Conservation (phyloP, 2,113 vertebrate genomes). For the Pavo muticus region DNA sequence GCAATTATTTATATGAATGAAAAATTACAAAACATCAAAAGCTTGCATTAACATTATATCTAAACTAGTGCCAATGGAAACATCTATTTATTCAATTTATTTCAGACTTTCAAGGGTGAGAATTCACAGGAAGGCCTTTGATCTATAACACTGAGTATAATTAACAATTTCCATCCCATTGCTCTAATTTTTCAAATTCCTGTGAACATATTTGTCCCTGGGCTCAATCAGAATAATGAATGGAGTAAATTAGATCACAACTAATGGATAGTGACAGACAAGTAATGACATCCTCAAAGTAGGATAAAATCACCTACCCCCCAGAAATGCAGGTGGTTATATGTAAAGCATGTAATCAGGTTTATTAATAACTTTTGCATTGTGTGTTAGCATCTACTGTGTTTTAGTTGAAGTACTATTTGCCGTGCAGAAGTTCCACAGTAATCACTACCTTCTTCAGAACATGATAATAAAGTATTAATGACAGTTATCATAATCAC, state of each 20-base stretch:
- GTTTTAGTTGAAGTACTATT: neutral
- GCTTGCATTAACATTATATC: neutral
- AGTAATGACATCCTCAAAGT: neutral
- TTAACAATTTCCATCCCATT: neutral
- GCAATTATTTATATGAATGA: conserved; percentile 28
- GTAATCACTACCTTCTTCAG: neutral
- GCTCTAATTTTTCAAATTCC: neutral
- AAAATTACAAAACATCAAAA: conserved; percentile 16
- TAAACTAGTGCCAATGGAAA: neutral
- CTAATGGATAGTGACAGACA: neutral
- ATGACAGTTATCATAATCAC: accelerated
- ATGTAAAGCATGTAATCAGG: neutral
- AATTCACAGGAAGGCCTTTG: neutral
- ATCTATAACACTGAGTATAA: neutral
- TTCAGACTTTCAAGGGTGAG: neutral
- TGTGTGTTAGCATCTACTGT: neutral
- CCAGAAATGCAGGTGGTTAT: neutral
- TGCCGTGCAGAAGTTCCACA: neutral
- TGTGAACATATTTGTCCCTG: neutral
- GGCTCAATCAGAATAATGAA: neutral
- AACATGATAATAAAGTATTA: neutral
- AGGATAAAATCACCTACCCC: neutral
- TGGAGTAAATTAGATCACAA: neutral
- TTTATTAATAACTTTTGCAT: neutral
- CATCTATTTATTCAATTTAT: neutral